phyloP scores from a whole-genome alignment of 2,888 invertebrate genomes.

The Campoplex capitator region DNA sequence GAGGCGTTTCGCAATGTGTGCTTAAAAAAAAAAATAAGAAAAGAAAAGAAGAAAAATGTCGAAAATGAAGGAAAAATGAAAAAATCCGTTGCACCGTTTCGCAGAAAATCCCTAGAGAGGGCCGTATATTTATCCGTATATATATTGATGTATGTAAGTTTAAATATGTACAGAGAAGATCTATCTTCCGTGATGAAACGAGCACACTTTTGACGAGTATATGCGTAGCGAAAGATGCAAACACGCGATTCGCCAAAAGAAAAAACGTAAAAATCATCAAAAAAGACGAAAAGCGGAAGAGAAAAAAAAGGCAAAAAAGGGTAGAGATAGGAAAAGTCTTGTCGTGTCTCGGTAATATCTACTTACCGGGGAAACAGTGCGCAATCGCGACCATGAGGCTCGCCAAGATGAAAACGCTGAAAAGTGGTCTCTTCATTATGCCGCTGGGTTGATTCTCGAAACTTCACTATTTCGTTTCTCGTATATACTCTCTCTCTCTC shows the following conservation, averaged over 20 bases:
- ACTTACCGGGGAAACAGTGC: constrained; percentile 80
- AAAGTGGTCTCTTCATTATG: constrained; percentile 71
- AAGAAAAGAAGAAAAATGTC: neutral
- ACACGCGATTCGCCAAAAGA: constrained; percentile 40
- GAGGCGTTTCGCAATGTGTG: neutral
- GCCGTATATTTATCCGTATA: neutral
- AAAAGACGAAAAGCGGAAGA: neutral
- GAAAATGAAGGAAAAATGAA: neutral
- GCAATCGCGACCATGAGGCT: constrained; percentile 76
- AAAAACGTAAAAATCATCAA: neutral
- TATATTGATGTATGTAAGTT: neutral
- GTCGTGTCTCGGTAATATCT: constrained; percentile 29
- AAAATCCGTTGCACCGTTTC: neutral
- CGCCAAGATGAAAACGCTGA: constrained; percentile 73
- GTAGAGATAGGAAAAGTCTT: constrained; percentile 19
- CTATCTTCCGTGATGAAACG: constrained; percentile 46
- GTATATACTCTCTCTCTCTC: constrained; percentile 59
- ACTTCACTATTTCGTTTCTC: constrained; percentile 40
- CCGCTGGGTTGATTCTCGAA: constrained; percentile 32
- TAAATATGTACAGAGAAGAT: constrained; percentile 25
- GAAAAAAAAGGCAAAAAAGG: neutral
- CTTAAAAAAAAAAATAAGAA: neutral
- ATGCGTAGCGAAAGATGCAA: constrained; percentile 50
- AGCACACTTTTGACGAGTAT: constrained; percentile 53
- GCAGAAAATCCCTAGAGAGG: constrained; percentile 34